Conservation (phyloP, 2,888 invertebrate species). For the Drosophila stalkeri region DNA sequence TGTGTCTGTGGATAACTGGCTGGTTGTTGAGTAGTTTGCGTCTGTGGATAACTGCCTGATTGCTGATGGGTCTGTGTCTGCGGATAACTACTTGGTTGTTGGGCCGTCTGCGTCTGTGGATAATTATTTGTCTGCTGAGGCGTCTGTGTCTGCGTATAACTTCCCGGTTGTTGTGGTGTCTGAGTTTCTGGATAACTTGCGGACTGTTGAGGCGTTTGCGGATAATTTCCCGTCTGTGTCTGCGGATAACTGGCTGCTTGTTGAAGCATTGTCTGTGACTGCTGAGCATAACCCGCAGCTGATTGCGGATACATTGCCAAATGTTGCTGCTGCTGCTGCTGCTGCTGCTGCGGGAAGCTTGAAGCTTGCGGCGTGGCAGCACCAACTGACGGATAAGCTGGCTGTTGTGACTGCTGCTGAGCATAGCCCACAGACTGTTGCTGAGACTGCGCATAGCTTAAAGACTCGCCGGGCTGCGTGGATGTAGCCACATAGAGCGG, state of each 20-base stretch:
- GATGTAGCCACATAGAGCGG: conserved; percentile 78
- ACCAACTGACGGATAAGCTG: conserved; percentile 23
- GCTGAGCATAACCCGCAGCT: too few relatives aligned
- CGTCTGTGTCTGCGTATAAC: neutral
- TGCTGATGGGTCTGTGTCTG: conserved; percentile 20
- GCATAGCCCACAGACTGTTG: neutral
- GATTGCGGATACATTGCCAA: conserved; percentile 1
- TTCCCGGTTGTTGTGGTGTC: neutral
- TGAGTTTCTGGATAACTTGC: neutral
- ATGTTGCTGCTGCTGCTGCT: conserved; percentile 21
- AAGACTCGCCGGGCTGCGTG: conserved; percentile 14
- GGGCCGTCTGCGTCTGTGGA: neutral
- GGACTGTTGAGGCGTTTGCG: conserved; percentile 17
- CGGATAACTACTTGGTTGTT: conserved; percentile 10
- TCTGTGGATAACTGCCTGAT: conserved; percentile 21
- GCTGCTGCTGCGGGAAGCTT: conserved; percentile 14
- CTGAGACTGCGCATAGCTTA: conserved; percentile 21
- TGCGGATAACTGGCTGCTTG: conserved; percentile 1
- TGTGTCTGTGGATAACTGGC: neutral
- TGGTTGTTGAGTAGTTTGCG: conserved; percentile 17
- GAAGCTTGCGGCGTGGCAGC: neutral
- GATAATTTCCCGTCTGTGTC: conserved; percentile 3
- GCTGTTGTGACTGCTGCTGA: conserved; percentile 20
- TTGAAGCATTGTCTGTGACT: conserved; percentile 22
- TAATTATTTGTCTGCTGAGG: conserved; percentile 11